phyloP scores from a whole-genome alignment of 2,113 vertebrate species.

The Cheirogaleus medius region DNA sequence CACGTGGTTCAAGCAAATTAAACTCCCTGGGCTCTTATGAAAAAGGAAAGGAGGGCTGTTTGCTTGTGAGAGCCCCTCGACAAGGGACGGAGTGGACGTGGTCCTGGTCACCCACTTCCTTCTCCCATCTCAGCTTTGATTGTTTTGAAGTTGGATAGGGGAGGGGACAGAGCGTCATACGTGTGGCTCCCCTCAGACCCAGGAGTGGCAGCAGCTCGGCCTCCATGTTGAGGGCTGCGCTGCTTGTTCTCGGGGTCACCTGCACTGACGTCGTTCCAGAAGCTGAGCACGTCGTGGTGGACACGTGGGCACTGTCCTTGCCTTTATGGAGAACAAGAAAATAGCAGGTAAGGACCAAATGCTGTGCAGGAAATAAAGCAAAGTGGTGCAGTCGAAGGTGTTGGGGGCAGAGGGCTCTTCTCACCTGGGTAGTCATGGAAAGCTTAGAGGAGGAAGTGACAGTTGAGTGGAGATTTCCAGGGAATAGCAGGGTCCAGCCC shows the following conservation, averaged over 20 bases:
- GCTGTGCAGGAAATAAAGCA: not conserved
- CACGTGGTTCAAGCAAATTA: not conserved
- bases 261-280: not conserved
- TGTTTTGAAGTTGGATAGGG: not conserved
- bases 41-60: slow-evolving; percentile 39
- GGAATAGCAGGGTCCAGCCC: not conserved
- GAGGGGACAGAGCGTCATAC: not conserved
- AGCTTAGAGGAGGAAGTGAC: not conserved
- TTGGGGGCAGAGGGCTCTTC: not conserved
- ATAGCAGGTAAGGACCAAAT: not conserved
- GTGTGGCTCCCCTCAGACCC: rapidly evolving
- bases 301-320: not conserved
- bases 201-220: not conserved
- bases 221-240: not conserved
- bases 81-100: not conserved
- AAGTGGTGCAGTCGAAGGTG: rapidly evolving
- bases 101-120: not conserved
- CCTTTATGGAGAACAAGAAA: not conserved
- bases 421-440: not conserved
- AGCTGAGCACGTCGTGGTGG: not conserved
- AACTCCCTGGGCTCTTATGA: not conserved
- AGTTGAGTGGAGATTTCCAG: not conserved
- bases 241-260: not conserved
- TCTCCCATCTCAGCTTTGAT: not conserved
- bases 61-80: not conserved